Conservation (phyloP, 2,113 vertebrate species). For the Cercocebus atys region DNA sequence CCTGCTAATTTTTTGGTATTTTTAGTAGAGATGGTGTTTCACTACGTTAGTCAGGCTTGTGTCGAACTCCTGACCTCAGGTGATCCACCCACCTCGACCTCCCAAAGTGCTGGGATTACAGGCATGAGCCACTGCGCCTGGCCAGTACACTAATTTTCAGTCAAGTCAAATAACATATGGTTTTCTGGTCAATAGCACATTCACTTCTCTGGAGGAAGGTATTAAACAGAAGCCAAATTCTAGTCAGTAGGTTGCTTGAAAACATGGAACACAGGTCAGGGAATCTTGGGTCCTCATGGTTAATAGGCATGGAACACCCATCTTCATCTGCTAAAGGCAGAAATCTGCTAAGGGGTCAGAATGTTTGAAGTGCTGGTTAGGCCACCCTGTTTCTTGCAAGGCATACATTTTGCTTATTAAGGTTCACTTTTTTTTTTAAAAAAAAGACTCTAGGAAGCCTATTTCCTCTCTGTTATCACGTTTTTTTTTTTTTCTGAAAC, state of each 20-base stretch:
- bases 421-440: background rate
- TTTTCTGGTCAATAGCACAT: background rate
- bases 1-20: no score
- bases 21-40: no score
- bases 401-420: background rate
- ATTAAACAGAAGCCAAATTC: background rate
- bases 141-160: background rate
- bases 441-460: background rate
- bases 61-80: no score
- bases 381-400: background rate
- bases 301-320: background rate
- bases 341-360: background rate
- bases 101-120: no score
- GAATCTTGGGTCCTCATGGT: background rate
- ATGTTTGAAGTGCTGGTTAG: background rate
- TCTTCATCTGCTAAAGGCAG: background rate
- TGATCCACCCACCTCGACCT: no score
- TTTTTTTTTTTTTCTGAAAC: no score
- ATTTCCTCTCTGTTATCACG: background rate
- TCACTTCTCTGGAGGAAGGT: background rate
- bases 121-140: no score
- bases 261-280: background rate
- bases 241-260: background rate
- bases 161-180: background rate
- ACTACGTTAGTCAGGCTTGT: no score